A percentile compares a stretch with the other conserved stretches of the same genome.
These are phyloP conservation scores for Megaustenia siamemsis DNA, from an alignment of 2,888 invertebrate genomes.

Conservation along the genomic window DNA sequence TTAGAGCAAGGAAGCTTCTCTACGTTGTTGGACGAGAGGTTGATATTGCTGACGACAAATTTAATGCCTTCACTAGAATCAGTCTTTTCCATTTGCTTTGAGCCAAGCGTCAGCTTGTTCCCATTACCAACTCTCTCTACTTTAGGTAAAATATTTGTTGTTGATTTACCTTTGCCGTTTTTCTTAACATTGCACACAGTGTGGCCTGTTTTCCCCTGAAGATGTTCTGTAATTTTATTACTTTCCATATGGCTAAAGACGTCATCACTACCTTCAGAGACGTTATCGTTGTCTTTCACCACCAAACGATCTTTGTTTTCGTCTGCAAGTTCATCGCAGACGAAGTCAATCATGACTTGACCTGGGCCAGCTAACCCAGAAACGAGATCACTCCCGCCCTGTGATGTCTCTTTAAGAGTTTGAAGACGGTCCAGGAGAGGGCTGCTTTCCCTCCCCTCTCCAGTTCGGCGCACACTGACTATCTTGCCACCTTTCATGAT, in stretches of 20 bases:
- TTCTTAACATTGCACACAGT: neutral
- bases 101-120: neutral
- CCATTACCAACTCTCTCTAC: neutral
- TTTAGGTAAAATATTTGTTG: neutral
- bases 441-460: constrained; percentile 28
- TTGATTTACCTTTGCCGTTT: neutral
- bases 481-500: constrained; percentile 75
- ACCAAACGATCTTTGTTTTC: neutral
- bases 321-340: neutral
- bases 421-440: constrained; percentile 16
- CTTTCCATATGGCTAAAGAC: neutral
- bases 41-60: too few species aligned
- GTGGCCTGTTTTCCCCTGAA: neutral
- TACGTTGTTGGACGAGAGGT: neutral
- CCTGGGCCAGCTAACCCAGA: constrained; percentile 36
- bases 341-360: constrained; percentile 33
- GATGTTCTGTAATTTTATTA: neutral
- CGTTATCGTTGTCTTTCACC: neutral
- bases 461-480: constrained; percentile 62
- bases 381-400: neutral
- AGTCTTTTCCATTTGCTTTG: neutral
- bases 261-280: constrained; percentile 16
- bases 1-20: neutral
- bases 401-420: neutral
- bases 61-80: neutral